Evolutionary conservation across 2,888 invertebrate species (phyloP).

Genomic region (Eupithecia subfuscata): DNA sequence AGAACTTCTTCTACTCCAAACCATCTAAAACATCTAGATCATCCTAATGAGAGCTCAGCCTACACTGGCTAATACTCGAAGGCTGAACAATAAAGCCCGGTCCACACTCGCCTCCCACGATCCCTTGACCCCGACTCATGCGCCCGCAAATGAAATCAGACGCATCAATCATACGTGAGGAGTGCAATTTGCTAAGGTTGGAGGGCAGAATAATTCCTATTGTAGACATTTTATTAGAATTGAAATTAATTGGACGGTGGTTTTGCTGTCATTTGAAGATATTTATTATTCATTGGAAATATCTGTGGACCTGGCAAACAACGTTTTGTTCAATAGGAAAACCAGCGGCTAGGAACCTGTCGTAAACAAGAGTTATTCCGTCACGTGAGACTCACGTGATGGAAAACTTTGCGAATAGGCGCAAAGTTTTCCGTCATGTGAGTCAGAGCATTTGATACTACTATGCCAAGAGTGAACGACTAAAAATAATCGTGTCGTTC

Average conservation of each 20-base stretch:
- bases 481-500: too few species aligned
- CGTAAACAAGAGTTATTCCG: too few species aligned
- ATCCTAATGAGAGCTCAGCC: constrained; percentile 36
- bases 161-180: constrained; percentile 63
- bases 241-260: neutral
- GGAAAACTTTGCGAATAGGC: too few species aligned
- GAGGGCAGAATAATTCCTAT: constrained; percentile 19
- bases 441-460: too few species aligned
- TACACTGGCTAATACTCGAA: constrained; percentile 47
- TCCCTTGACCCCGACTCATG: constrained; percentile 57
- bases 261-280: constrained; percentile 1
- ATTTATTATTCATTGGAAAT: neutral
- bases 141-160: constrained; percentile 66
- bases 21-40: too few species aligned
- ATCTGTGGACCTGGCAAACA: too few species aligned
- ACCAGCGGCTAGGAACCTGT: too few species aligned
- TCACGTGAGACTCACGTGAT: too few species aligned
- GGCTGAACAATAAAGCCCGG: constrained; percentile 52
- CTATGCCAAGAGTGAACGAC: too few species aligned
- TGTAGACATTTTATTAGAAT: constrained; percentile 6
- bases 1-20: too few species aligned
- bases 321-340: too few species aligned
- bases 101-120: constrained; percentile 54
- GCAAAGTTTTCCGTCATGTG: too few species aligned
- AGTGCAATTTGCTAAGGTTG: constrained; percentile 35